Base-by-base conservation (phyloP, 2,797 vertebrate species). In the Peromyscus aztecus region DNA sequence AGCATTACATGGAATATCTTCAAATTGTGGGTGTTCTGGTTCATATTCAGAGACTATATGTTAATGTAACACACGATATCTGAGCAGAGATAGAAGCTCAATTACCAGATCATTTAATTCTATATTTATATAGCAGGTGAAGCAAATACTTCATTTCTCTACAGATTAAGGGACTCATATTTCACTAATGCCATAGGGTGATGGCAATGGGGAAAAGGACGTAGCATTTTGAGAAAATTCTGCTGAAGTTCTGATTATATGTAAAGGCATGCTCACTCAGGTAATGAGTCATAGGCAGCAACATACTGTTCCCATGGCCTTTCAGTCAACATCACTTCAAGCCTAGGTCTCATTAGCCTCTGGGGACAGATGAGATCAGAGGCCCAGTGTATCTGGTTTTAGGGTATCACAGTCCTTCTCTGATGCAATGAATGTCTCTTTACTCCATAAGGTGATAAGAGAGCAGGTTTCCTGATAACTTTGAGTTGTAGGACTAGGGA, bases 351-450 rank as follows among this genome's bases (percentile, higher is more conserved):
- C 94, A 95, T 95, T 97, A 96, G 61, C 63, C 90, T 83, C 52
- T 43, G n/a, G 84, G 83, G 67, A 95, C 76, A 82, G 83, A 96
- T 90, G 95, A 96, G 92, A 96, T 95, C 77, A 94, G 81, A 96
- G 91, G 40, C 29, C 29, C 55, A 65, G 43, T 73, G 52, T 83
- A 46, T 89, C 87, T 96, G 92, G 71, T 37, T 93, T 80, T 11
- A 0, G 29, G 61, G 89, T 59, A 71, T 24, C 83, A 82, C 84
- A 95, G 4, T 52, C 87, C 73, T 86, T 96, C 92, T 98, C 89
- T 95, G 87, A 87, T 96, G 59, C 67, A 94, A 94, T 88, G 73
- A 94, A 82, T 34, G 87, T 17, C 59, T 95, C 75, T 94, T 94
- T 83, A 61, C 37, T 94, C 17, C 37, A 76, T 85, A 93, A 92